phyloP scores from a whole-genome alignment of 2,888 invertebrate genomes.

The Epistrophella euchroma region DNA sequence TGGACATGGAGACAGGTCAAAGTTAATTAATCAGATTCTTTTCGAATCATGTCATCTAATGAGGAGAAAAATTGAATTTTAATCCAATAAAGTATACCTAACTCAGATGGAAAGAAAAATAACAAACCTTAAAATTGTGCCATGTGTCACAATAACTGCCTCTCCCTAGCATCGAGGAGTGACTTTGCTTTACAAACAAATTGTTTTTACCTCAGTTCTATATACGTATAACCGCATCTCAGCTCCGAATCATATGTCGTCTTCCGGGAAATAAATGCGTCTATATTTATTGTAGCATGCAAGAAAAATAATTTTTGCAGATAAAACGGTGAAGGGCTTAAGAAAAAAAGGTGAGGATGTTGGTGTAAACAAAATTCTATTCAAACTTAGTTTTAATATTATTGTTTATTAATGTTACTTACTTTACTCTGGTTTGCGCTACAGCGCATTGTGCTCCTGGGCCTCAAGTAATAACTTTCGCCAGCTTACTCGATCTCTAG shows the following conservation, averaged over 20 bases:
- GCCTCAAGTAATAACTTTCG: too few species aligned
- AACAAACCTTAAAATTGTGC: background rate
- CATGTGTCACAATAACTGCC: slow-evolving; percentile 2
- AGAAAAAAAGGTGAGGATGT: too few species aligned
- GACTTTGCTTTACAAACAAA: background rate
- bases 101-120: background rate
- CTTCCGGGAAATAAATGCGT: background rate
- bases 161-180: background rate
- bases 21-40: slow-evolving; percentile 46
- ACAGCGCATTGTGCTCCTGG: too few species aligned
- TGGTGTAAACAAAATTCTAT: too few species aligned
- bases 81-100: slow-evolving; percentile 12
- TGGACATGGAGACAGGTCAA: slow-evolving; percentile 28
- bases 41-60: slow-evolving; percentile 29
- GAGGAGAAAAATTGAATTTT: slow-evolving; percentile 13
- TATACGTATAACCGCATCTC: background rate
- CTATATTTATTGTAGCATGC: too few species aligned
- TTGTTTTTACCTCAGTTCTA: background rate
- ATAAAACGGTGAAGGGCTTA: too few species aligned
- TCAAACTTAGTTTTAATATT: too few species aligned
- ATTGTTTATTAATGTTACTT: too few species aligned
- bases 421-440: too few species aligned
- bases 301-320: too few species aligned
- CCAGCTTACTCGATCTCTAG: too few species aligned
- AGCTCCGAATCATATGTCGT: background rate